Conservation (phyloP, 2,888 invertebrate genomes). For the Yponomeuta sedellus region DNA sequence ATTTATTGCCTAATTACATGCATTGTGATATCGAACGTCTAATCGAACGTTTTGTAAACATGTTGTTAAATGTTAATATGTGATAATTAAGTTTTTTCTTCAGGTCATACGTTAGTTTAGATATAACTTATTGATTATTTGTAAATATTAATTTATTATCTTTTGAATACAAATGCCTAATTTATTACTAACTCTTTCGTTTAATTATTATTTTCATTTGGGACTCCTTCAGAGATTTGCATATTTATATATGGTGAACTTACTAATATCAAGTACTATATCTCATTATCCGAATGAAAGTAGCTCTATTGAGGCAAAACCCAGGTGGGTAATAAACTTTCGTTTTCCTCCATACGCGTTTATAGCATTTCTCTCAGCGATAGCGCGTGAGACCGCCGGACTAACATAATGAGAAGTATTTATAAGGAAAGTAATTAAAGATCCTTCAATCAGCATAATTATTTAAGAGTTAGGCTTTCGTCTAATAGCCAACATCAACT, state of each 20-base stretch:
- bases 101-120: background rate
- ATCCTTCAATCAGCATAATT: background rate
- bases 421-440: background rate
- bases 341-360: slow-evolving; percentile 20
- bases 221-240: background rate
- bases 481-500: too few species aligned
- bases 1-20: slow-evolving; percentile 17
- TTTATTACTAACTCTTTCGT: slow-evolving; percentile 42
- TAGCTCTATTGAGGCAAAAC: slow-evolving; percentile 17
- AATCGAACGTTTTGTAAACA: background rate
- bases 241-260: background rate
- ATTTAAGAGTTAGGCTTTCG: background rate
- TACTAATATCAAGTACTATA: background rate
- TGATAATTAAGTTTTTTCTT: slow-evolving; percentile 11
- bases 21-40: slow-evolving; percentile 35
- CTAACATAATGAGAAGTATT: background rate
- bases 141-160: slow-evolving; percentile 44
- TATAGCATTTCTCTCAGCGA: slow-evolving; percentile 7
- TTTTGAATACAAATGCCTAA: slow-evolving; percentile 58
- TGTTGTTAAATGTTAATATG: background rate
- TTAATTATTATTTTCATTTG: slow-evolving; percentile 37
- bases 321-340: slow-evolving; percentile 23
- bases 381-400: background rate
- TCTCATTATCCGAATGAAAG: background rate
- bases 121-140: slow-evolving; percentile 37